Base-by-base conservation (phyloP, 2,888 invertebrate species). In the Sinopyrophorus schimmeli region DNA sequence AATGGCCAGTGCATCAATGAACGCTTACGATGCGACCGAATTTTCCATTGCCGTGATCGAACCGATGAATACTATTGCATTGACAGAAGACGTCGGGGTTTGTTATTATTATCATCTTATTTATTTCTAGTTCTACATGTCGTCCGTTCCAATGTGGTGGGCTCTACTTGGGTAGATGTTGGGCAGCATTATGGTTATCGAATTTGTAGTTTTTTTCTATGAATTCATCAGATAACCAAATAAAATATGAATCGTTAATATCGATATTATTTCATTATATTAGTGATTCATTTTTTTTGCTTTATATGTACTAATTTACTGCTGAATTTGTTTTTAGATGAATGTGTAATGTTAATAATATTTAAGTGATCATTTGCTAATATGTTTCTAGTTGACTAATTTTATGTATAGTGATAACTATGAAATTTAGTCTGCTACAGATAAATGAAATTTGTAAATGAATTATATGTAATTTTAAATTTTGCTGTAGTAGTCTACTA, bases 11-110 rank as follows among this genome's bases (percentile, higher is more conserved):
- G 87, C 76, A 76, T 86, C 66, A 75, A 77, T 55, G 66, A 73
- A 62, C 68, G 71, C 54, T 71, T 76, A 58, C 69, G 77, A 56
- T 87, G 87, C 75, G 81, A 86, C 69, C 77, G 77, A 61, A 64
- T 65, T 63, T 66, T 67, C 59, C 80, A 86, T 71, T 87, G 87
- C 74, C 70, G 64, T 58, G 83, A 86, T 69, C 70, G 74, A 66
- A 82, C 81, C 62, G 86, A 85, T 70, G 85, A 86, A 71, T 71
- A 73, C 61, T 74, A 76, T 68, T 77, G 67, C 71, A 72, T 65
- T 69, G 73, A 67, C 78, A 78, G 60, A 73, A 63, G 66, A 71
- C 69, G 71, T 71, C 64, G 68, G 65, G 71, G 69, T 71, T 71
- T 69, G 69, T 69, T 71, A 64, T 69, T n/a, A 67, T 61, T 58